Conservation (phyloP, 2,113 vertebrate genomes). For the Triplophysa dalaica region DNA sequence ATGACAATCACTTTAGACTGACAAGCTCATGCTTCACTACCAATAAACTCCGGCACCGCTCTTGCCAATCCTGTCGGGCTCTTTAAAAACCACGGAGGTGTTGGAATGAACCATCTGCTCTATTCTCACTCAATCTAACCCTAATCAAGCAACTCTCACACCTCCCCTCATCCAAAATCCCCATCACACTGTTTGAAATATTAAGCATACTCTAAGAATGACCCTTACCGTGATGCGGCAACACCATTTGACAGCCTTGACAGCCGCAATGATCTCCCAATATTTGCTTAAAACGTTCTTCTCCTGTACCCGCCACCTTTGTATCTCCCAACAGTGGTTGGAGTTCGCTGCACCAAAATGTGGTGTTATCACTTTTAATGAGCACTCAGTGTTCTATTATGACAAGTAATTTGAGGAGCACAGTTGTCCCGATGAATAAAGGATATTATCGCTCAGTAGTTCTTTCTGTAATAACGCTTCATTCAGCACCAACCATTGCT, state of each 20-base stretch:
- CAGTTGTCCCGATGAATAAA: conserved; percentile 60
- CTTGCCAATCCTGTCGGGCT: background rate
- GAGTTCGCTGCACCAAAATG: conserved; percentile 43
- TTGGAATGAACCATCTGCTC: conserved; percentile 32
- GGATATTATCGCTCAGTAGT: background rate
- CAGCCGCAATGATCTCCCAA: conserved; percentile 49
- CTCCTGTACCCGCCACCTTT: conserved; percentile 34
- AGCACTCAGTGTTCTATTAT: conserved; percentile 58
- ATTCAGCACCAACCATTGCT: background rate
- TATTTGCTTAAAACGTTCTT: conserved; percentile 53
- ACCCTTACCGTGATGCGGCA: conserved; percentile 39
- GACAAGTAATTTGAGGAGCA: conserved; percentile 61
- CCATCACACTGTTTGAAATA: conserved; percentile 48
- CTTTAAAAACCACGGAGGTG: conserved; percentile 24
- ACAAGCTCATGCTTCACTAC: background rate
- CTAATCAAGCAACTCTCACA: conserved; percentile 27
- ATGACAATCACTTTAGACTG: background rate
- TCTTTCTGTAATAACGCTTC: background rate
- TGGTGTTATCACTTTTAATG: conserved; percentile 66
- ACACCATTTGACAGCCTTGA: conserved; percentile 49
- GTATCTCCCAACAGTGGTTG: conserved; percentile 52
- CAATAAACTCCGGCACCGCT: background rate
- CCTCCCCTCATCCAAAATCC: background rate
- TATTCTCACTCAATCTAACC: conserved; percentile 13
- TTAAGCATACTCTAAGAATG: conserved; percentile 51